phyloP scores from a whole-genome alignment of 92 coral and sea anemone genomes.

The Umimayanthus kanabou region DNA sequence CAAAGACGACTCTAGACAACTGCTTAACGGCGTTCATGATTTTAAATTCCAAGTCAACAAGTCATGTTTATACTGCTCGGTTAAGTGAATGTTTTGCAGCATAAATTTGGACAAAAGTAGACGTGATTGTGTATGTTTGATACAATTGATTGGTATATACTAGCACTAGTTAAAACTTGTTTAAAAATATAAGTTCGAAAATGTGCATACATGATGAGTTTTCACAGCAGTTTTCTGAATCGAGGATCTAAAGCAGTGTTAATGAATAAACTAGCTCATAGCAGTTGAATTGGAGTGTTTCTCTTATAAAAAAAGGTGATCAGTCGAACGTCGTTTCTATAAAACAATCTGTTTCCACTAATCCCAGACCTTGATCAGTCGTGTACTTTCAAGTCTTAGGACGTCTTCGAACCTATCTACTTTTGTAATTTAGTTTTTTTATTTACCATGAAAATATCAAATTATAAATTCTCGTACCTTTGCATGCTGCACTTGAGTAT shows the following conservation, averaged over 20 bases:
- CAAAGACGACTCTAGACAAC: slow-evolving; percentile 20
- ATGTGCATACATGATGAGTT: slow-evolving; percentile 36
- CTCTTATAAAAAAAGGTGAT: not conserved
- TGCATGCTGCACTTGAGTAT: not conserved
- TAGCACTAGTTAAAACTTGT: slow-evolving; percentile 36
- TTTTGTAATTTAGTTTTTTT: not conserved
- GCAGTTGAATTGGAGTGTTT: not conserved
- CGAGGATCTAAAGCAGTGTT: not conserved
- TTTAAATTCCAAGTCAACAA: slow-evolving; percentile 19
- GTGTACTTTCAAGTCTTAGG: not conserved
- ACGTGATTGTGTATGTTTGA: slow-evolving; percentile 7
- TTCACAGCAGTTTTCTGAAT: slow-evolving; percentile 20
- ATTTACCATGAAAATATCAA: slow-evolving; percentile 14
- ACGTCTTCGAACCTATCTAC: not conserved
- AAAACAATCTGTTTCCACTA: not conserved
- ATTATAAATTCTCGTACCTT: not conserved
- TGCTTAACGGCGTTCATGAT: slow-evolving; percentile 12
- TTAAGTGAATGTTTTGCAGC: slow-evolving; percentile 21
- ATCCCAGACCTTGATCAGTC: not conserved
- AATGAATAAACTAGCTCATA: not conserved
- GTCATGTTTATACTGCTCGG: not conserved
- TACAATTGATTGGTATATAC: slow-evolving; percentile 27
- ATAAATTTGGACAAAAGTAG: not conserved
- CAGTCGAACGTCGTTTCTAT: not conserved
- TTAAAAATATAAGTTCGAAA: slow-evolving; percentile 37